Evolutionary conservation across 2,797 vertebrate species (phyloP).

Genomic region (Amblyopsis hoosieri): DNA sequence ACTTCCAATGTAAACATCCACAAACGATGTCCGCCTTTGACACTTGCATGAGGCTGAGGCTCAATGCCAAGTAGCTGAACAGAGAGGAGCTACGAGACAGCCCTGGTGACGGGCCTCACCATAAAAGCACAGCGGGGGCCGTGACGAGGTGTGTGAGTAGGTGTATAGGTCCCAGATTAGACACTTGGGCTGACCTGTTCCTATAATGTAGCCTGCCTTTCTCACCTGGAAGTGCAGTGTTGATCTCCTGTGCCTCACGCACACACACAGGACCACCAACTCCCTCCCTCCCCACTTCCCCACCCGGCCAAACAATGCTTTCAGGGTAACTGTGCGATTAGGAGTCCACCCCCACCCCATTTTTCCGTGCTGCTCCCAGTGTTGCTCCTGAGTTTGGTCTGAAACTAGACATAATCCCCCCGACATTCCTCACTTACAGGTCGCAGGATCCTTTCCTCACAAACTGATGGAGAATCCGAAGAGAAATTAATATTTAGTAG

Average conservation of each 20-base stretch:
- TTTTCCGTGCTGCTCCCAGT: constrained; percentile 1
- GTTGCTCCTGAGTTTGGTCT: constrained; percentile 44
- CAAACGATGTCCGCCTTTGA: neutral
- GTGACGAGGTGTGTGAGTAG: too few relatives aligned
- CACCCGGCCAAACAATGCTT: too few relatives aligned
- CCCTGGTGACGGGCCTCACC: too few relatives aligned
- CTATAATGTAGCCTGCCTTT: constrained; percentile 28
- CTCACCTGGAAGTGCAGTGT: constrained; percentile 18
- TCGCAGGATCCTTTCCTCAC: constrained; percentile 8
- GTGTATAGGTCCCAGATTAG: constrained; percentile 29
- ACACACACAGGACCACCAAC: constrained; percentile 12
- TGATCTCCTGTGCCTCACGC: constrained; percentile 51
- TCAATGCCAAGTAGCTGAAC: too few relatives aligned
- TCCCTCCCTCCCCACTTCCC: neutral
- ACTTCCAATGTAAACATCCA: neutral
- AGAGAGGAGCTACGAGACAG: too few relatives aligned
- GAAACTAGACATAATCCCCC: constrained; percentile 42
- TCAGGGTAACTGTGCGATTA: too few relatives aligned
- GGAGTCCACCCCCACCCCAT: neutral
- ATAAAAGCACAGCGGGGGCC: too few relatives aligned
- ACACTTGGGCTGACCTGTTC: constrained; percentile 58
- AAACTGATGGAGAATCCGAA: constrained; percentile 59
- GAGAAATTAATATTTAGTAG: constrained; percentile 37
- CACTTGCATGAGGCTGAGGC: too few relatives aligned
- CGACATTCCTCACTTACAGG: constrained; percentile 45